Evolutionary conservation across 2,113 vertebrate species (phyloP).

Genomic region (Parus major): DNA sequence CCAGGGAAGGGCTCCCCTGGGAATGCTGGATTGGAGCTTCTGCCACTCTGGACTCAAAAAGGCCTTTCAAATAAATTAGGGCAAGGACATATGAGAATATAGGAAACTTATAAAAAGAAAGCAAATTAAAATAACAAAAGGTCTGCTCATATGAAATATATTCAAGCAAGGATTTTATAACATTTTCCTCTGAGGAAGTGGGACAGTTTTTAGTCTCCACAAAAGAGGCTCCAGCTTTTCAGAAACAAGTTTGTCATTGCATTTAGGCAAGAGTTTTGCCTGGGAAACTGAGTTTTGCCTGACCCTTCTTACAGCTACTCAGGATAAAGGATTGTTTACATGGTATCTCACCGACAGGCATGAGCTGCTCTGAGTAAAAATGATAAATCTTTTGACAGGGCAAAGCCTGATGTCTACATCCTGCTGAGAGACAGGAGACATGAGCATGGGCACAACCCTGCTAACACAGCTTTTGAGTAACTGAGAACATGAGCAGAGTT

Average conservation of each 20-base stretch:
- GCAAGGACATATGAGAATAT: background rate
- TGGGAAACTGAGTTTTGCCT: background rate
- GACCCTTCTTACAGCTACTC: background rate
- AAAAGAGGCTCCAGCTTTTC: background rate
- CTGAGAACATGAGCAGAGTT: background rate
- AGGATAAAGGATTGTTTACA: background rate
- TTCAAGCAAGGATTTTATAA: background rate
- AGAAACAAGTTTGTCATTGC: background rate
- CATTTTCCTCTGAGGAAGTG: background rate
- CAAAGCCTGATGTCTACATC: background rate
- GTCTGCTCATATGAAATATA: background rate
- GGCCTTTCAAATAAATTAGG: slow-evolving; percentile 8
- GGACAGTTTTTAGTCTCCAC: background rate
- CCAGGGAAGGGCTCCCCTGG: background rate
- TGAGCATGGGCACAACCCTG: background rate
- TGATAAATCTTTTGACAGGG: background rate
- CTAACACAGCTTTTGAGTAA: background rate
- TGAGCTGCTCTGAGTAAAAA: background rate
- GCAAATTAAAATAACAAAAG: background rate
- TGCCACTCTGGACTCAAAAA: background rate
- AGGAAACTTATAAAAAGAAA: background rate
- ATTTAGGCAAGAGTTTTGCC: background rate
- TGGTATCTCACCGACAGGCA: background rate
- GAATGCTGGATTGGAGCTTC: background rate
- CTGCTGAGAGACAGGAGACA: background rate